These are phyloP conservation scores for Azemiops feae DNA, from an alignment of 2,113 vertebrate species.

Conservation along the genomic window DNA sequence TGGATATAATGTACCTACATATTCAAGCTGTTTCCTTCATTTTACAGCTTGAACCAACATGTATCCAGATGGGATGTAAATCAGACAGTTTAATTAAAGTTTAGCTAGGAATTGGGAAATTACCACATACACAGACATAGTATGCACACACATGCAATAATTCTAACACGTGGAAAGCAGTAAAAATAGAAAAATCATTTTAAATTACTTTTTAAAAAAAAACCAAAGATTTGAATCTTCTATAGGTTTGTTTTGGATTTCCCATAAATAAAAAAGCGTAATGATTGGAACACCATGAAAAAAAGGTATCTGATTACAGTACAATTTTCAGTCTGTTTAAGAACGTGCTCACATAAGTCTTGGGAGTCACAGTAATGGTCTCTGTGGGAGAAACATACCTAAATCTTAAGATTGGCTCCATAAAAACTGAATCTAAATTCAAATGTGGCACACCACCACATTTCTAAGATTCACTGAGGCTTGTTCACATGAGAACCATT, in stretches of 20 bases:
- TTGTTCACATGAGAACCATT: neutral
- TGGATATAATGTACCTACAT: constrained; percentile 1
- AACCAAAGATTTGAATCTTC: neutral
- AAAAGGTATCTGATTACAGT: neutral
- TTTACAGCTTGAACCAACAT: neutral
- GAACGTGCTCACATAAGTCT: neutral
- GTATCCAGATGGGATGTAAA: constrained; percentile 6
- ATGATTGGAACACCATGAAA: neutral
- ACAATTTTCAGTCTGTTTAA: neutral
- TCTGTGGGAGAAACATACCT: neutral
- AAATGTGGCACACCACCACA: neutral
- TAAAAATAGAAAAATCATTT: neutral
- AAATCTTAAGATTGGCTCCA: neutral
- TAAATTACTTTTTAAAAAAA: neutral
- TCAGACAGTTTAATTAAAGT: constrained; percentile 32
- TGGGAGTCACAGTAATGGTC: neutral
- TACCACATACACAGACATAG: neutral
- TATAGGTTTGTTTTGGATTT: neutral
- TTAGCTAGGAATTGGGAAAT: constrained; percentile 16
- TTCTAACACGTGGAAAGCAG: neutral
- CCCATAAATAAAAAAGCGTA: neutral
- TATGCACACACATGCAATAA: neutral
- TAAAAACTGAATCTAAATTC: neutral
- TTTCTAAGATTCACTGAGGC: neutral
- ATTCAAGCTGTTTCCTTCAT: constrained; percentile 29